phyloP scores from a whole-genome alignment of 1,140 invertebrate genomes.

The Augochlora pura region DNA sequence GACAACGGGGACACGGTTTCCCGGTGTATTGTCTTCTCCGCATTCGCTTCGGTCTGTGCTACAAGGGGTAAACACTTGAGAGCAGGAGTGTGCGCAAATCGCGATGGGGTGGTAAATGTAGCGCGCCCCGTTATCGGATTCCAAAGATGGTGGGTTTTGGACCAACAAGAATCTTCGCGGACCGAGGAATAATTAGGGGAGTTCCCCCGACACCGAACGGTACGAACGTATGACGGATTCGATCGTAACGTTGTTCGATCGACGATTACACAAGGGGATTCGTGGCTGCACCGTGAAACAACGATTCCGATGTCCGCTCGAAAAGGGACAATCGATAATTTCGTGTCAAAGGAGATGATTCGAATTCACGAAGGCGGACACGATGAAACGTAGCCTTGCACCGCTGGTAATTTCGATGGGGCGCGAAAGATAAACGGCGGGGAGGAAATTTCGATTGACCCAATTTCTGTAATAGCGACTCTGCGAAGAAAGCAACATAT shows the following conservation, averaged over 20 bases:
- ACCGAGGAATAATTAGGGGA: conserved; percentile 6
- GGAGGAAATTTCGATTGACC: background rate
- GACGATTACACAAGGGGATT: background rate
- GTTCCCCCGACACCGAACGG: no score
- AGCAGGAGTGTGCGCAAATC: conserved; percentile 36
- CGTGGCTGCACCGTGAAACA: no score
- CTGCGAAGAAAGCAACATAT: background rate
- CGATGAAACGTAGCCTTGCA: no score
- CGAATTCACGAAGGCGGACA: no score
- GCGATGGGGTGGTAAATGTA: conserved; percentile 27
- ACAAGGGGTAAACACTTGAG: conserved; percentile 35
- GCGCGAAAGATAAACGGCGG: no score
- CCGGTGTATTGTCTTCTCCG: background rate
- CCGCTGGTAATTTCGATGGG: no score
- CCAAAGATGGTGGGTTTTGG: conserved; percentile 35
- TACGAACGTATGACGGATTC: no score
- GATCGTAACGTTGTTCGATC: background rate
- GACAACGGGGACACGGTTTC: background rate
- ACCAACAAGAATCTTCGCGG: background rate
- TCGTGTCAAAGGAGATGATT: no score
- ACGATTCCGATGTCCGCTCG: no score
- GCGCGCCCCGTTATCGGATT: conserved; percentile 18
- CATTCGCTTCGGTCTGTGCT: background rate
- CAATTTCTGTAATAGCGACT: background rate
- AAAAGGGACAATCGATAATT: no score